Conservation (phyloP, 2,797 vertebrate species). For the Pangasius sanitwongsei region DNA sequence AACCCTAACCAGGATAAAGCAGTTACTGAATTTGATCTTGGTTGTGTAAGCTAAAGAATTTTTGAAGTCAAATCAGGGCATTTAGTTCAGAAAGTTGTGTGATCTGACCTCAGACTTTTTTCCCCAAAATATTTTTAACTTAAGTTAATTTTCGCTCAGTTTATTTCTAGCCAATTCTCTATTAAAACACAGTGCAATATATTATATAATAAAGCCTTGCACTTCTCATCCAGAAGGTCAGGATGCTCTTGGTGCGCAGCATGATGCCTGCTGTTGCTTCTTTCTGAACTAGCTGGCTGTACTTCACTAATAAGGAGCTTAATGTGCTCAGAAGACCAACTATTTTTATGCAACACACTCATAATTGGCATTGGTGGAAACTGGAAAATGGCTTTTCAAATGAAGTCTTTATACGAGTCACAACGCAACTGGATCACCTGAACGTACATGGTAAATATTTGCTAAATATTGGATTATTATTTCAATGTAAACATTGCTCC, state of each 20-base stretch:
- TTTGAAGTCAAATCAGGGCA: not conserved
- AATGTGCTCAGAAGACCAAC: slow-evolving; percentile 5
- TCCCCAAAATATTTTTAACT: not conserved
- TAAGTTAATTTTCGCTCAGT: not conserved
- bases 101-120: not conserved
- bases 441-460: not conserved
- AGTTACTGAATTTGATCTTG: not conserved
- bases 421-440: not conserved
- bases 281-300: slow-evolving; percentile 26
- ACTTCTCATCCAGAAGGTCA: slow-evolving; percentile 25
- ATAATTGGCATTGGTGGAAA: not conserved
- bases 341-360: not conserved
- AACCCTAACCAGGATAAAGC: not conserved
- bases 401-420: not conserved
- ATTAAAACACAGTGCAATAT: slow-evolving; percentile 2
- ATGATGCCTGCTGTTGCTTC: slow-evolving; percentile 21
- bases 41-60: not conserved
- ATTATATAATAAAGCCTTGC: slow-evolving; percentile 11
- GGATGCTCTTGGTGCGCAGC: slow-evolving; percentile 13
- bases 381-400: not conserved
- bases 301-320: slow-evolving; percentile 2
- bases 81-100: not conserved
- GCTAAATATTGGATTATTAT: not conserved
- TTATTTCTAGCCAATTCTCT: slow-evolving; percentile 6
- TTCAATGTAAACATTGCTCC: not conserved